Conservation (phyloP, 2,113 vertebrate genomes). For the Nicator chloris region DNA sequence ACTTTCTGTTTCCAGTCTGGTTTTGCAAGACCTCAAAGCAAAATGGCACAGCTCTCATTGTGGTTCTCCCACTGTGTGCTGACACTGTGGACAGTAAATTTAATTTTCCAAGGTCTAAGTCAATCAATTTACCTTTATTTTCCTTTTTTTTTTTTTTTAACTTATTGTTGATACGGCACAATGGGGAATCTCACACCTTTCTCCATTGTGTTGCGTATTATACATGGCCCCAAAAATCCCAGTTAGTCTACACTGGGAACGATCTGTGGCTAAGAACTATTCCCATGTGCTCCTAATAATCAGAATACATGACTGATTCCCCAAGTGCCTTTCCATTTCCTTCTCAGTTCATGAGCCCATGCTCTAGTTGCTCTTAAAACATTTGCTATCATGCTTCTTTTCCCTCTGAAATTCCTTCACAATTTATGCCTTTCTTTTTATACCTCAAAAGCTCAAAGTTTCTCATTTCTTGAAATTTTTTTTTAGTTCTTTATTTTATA, state of each 20-base stretch:
- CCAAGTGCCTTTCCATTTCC: neutral
- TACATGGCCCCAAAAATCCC: accelerated
- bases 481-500: neutral
- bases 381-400: neutral
- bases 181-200: neutral
- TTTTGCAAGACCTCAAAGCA: neutral
- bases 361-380: neutral
- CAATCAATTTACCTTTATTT: neutral
- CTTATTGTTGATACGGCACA: neutral
- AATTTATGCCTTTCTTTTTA: neutral
- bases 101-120: neutral
- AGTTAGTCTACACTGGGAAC: neutral
- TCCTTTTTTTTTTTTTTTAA: neutral
- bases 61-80: neutral
- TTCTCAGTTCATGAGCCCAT: neutral
- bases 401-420: neutral
- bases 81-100: neutral
- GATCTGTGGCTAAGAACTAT: neutral
- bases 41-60: neutral
- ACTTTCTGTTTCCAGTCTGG: neutral
- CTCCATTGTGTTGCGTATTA: neutral
- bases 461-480: neutral
- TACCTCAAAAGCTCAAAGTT: neutral
- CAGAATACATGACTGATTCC: neutral
- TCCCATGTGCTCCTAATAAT: neutral